These are phyloP conservation scores for Drosophila villosipedis DNA, from an alignment of 2,888 invertebrate genomes.

Conservation along the genomic window DNA sequence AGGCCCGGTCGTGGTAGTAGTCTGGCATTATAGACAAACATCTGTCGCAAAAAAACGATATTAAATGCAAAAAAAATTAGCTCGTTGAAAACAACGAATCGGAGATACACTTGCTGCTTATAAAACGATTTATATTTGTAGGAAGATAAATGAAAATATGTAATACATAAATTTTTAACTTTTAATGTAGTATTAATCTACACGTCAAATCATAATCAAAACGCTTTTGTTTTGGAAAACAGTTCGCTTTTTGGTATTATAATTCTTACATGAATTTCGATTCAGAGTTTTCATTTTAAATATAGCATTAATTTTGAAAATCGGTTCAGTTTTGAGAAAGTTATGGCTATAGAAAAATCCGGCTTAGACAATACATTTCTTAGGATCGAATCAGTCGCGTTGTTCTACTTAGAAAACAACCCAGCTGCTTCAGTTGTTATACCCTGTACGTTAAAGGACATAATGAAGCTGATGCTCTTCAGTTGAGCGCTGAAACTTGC, in stretches of 20 bases:
- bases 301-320: neutral
- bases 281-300: neutral
- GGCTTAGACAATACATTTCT: neutral
- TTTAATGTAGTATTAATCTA: neutral
- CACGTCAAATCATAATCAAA: neutral
- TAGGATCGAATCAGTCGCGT: neutral
- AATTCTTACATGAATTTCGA: neutral
- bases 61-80: conserved; percentile 14
- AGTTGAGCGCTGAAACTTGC: conserved; percentile 31
- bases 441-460: conserved; percentile 31
- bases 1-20: conserved; percentile 42
- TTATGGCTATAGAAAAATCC: neutral
- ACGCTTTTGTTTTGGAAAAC: neutral
- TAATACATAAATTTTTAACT: neutral
- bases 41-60: conserved; percentile 73
- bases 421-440: conserved; percentile 3
- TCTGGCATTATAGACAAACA: conserved; percentile 59
- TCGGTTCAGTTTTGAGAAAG: neutral
- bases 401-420: neutral
- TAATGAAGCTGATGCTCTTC: conserved; percentile 32
- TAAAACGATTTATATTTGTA: neutral
- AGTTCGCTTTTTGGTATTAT: neutral
- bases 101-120: conserved; percentile 21
- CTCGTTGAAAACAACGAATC: neutral
- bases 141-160: no score